Evolutionary conservation across 2,888 invertebrate species (phyloP).

Genomic region (Schizotus pectinicornis): DNA sequence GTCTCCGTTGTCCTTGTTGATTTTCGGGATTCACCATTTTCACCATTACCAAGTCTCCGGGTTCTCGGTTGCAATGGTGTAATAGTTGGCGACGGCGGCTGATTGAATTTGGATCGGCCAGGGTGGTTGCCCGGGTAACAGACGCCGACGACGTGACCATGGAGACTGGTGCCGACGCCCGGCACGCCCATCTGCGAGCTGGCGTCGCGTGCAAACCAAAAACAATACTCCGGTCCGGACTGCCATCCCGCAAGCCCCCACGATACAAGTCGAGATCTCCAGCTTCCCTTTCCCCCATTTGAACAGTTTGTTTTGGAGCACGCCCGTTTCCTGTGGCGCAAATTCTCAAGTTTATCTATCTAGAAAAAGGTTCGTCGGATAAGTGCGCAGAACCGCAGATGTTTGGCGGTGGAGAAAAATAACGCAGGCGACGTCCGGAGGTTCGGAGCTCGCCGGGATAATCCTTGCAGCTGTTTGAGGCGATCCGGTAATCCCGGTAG

Average conservation of each 20-base stretch:
- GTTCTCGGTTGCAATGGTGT: conserved; percentile 32
- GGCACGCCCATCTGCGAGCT: conserved; percentile 49
- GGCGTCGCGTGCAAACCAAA: conserved; percentile 42
- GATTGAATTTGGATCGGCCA: conserved; percentile 43
- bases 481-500: too few species aligned
- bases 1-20: not conserved
- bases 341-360: not conserved
- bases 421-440: too few species aligned
- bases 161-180: conserved; percentile 53
- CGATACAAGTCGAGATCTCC: conserved; percentile 20
- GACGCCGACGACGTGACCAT: conserved; percentile 55
- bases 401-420: too few species aligned
- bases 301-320: conserved; percentile 4
- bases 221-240: conserved; percentile 10
- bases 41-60: too few species aligned
- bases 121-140: conserved; percentile 61
- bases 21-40: not conserved
- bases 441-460: too few species aligned
- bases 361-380: not conserved
- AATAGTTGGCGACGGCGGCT: conserved; percentile 48
- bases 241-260: conserved; percentile 27
- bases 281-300: conserved; percentile 37
- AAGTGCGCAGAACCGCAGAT: too few species aligned
- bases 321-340: too few species aligned
- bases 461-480: too few species aligned